Conservation (phyloP, 2,888 invertebrate genomes). For the Nephrocerus scutellatus region DNA sequence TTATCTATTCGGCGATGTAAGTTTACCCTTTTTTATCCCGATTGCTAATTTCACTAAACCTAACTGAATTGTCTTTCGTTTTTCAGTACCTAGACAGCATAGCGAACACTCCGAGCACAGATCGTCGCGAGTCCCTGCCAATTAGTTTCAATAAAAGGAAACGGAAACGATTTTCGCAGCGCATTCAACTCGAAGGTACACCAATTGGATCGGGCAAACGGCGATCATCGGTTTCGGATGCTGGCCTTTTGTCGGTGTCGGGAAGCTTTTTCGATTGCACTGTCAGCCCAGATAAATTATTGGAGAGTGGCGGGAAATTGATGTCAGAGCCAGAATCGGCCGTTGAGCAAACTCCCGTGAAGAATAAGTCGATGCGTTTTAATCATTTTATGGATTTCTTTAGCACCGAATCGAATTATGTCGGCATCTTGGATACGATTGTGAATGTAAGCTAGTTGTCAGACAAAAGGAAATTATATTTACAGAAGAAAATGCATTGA, state of each 20-base stretch:
- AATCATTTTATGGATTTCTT: conserved; percentile 70
- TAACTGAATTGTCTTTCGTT: neutral
- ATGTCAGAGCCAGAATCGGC: conserved; percentile 32
- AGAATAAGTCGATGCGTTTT: conserved; percentile 47
- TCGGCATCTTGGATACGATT: conserved; percentile 88
- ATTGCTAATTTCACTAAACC: neutral
- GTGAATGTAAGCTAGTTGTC: conserved; percentile 61
- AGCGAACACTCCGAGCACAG: conserved; percentile 47
- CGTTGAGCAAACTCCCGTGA: conserved; percentile 36
- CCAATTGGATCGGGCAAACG: conserved; percentile 56
- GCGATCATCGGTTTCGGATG: conserved; percentile 79
- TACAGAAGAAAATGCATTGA: neutral
- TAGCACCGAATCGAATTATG: conserved; percentile 96
- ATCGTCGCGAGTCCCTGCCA: conserved; percentile 54
- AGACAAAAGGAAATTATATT: neutral
- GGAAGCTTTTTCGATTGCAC: conserved; percentile 87
- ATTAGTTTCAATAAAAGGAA: conserved; percentile 58
- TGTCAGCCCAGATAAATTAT: conserved; percentile 69
- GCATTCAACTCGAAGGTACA: conserved; percentile 44
- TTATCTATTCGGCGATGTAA: conserved; percentile 79
- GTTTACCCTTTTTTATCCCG: conserved; percentile 32
- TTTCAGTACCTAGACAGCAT: conserved; percentile 44
- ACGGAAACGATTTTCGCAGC: conserved; percentile 64
- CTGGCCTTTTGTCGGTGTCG: conserved; percentile 74
- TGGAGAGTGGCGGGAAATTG: conserved; percentile 41